Conservation (phyloP, 2,888 invertebrate species). For the Aphidoletes aphidimyza region DNA sequence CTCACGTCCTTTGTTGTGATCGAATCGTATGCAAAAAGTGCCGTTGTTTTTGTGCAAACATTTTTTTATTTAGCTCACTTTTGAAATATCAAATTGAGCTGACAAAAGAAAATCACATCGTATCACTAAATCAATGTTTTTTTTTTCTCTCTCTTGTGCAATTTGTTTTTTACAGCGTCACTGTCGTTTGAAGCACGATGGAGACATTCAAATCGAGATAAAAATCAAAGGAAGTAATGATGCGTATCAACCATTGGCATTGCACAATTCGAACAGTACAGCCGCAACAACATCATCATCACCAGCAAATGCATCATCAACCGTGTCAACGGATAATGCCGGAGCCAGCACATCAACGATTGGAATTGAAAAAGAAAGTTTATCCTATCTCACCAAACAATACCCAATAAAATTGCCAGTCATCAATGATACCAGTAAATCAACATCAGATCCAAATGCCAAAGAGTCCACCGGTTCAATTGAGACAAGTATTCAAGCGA, state of each 20-base stretch:
- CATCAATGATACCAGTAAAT: not conserved
- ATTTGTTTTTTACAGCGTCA: conserved; percentile 71
- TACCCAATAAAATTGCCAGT: conserved; percentile 48
- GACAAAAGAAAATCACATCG: not conserved
- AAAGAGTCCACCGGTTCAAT: not conserved
- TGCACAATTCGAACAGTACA: conserved; percentile 53
- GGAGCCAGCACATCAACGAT: conserved; percentile 66
- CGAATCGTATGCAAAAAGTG: conserved; percentile 43
- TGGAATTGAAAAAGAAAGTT: conserved; percentile 56
- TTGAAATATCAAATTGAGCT: not conserved
- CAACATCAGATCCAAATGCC: not conserved
- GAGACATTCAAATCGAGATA: conserved; percentile 76
- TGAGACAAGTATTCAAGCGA: not conserved
- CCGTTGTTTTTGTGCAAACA: conserved; percentile 48
- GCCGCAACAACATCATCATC: conserved; percentile 28
- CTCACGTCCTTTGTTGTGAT: not conserved
- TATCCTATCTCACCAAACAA: conserved; percentile 34
- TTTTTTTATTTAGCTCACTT: conserved; percentile 14
- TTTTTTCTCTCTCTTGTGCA: conserved; percentile 56
- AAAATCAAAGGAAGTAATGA: conserved; percentile 60
- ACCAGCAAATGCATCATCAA: conserved; percentile 72
- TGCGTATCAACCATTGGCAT: conserved; percentile 54
- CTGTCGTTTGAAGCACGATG: conserved; percentile 81
- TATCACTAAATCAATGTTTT: conserved; percentile 43
- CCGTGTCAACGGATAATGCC: conserved; percentile 61